Base-by-base conservation (phyloP, 2,888 invertebrate species). In the Rotaria sp. region DNA sequence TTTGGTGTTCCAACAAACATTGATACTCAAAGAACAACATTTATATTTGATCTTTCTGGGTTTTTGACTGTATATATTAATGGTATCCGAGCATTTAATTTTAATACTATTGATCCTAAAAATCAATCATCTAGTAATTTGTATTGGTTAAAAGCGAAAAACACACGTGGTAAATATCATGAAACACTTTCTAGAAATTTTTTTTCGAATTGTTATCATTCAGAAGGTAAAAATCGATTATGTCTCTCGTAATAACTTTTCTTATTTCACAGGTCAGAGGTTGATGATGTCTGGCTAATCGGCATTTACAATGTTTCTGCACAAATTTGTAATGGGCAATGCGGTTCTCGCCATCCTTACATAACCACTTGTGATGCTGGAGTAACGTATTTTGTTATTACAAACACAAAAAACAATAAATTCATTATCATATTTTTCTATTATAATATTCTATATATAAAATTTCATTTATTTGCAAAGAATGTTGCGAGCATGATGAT, bases 341-440 rank as follows among this genome's bases (percentile, higher is more conserved):
- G 90, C 87, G 89, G 90, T 85, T 90, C 90, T 84, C 88, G 88
- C 21, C 89, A 90, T 85, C 89, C 90, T 18, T 89, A 90, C 88
- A 90, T 89, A 87, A 85, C 88, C 75, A 87, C 89, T 50, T 89
- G 89, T 86, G 89, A 89, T 86, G 87, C 88, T 86, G 84, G 86
- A 41, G 52, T 87, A 24, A 87, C 88, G 30, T 88, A 87, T 24
- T 90, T 90, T 86, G 88, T 88, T 18, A 85, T 85, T 80, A 41
- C 41, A 41, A n/a, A n/a, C n/a, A n/a, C n/a, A 41, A 41, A 41
- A 41, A 41, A 41, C 41, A 41, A 3, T 41, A 41, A 8, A 41
- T 41, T 41, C 8, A 41, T 41, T 41, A 41, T 3, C 3, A 41
- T 5, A 41, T 41, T 41, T 41, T 41, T 3, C 41, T 41, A 8